These are phyloP conservation scores for Sparus aurata DNA, from an alignment of 2,797 vertebrate genomes.

Conservation along the genomic window DNA sequence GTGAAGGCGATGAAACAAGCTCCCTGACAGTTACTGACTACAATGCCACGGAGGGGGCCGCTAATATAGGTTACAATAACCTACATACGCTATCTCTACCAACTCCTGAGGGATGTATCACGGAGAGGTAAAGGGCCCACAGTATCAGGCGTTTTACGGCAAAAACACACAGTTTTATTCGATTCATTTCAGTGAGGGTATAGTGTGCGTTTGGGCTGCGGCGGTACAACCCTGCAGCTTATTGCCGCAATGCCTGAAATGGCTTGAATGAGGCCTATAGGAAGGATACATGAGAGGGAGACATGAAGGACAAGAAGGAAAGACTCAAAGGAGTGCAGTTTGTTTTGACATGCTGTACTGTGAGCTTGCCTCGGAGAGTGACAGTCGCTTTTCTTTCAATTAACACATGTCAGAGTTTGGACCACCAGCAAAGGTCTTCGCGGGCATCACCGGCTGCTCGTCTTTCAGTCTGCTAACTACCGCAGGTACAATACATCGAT, in stretches of 20 bases:
- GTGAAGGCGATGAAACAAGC: conserved; percentile 58
- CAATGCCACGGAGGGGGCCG: conserved; percentile 46
- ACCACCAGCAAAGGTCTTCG: conserved; percentile 20
- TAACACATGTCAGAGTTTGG: conserved; percentile 45
- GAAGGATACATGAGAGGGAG: conserved; percentile 29
- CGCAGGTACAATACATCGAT: conserved; percentile 35
- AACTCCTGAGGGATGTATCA: conserved; percentile 24
- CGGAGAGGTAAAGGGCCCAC: not conserved
- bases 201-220: too few relatives aligned
- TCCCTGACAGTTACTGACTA: conserved; percentile 61
- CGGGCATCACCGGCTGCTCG: conserved; percentile 14
- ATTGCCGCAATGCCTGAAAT: too few relatives aligned
- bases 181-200: too few relatives aligned
- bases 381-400: conserved; percentile 53
- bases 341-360: conserved; percentile 39
- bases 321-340: conserved; percentile 14
- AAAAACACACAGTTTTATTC: too few relatives aligned
- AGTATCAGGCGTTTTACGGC: too few relatives aligned
- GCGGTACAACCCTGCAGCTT: too few relatives aligned
- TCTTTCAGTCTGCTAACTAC: conserved; percentile 25
- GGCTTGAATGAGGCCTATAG: not conserved
- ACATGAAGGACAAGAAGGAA: conserved; percentile 27
- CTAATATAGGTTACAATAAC: conserved; percentile 62
- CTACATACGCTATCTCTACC: conserved; percentile 54
- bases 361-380: conserved; percentile 29